Conservation (phyloP, 2,113 vertebrate species). For the Pionites leucogaster region DNA sequence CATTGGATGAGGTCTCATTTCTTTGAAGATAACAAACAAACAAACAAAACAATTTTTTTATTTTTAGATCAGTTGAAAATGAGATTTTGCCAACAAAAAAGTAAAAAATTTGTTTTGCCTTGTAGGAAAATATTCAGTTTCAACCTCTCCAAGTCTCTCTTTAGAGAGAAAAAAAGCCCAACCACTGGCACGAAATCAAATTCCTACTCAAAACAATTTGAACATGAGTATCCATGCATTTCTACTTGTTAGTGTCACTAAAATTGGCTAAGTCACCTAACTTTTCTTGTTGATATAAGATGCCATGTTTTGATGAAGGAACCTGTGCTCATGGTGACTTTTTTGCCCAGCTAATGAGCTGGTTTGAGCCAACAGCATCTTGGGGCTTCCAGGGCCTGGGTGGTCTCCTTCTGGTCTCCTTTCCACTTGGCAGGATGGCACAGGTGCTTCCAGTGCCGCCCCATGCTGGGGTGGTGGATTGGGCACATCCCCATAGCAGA, state of each 20-base stretch:
- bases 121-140: background rate
- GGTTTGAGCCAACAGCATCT: background rate
- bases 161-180: background rate
- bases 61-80: background rate
- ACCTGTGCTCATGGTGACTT: accelerated
- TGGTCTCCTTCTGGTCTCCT: background rate
- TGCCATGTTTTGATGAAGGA: background rate
- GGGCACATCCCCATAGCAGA: accelerated
- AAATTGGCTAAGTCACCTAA: background rate
- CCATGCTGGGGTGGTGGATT: accelerated
- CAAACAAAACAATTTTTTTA: background rate
- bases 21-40: background rate
- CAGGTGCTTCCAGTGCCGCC: accelerated
- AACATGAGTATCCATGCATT: background rate
- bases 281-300: background rate
- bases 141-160: background rate
- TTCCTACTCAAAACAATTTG: background rate
- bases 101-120: background rate
- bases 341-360: background rate
- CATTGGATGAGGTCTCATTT: background rate
- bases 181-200: background rate
- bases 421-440: background rate
- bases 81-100: accelerated
- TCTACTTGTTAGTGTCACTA: background rate
- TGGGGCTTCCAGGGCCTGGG: accelerated